Evolutionary conservation across 2,113 vertebrate species (phyloP), one percentile per base, ranked within the genome.

Genomic region (Dendrocopos noguchii): DNA sequence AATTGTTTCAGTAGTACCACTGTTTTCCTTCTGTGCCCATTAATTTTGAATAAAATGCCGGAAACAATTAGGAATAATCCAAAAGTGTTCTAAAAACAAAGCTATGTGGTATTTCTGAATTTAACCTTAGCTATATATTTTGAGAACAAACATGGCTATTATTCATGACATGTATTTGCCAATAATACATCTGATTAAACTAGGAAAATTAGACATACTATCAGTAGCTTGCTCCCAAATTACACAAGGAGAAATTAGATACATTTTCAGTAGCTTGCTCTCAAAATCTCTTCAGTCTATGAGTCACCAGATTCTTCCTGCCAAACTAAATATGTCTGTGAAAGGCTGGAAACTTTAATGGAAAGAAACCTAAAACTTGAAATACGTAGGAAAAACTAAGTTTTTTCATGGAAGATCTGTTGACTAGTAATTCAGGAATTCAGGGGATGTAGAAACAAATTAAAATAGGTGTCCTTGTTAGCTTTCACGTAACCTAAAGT

Each of bases 271-370:
- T 98, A 98, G 98, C 98, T 98, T 97, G 96, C 97, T 97, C 97
- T 98, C 97, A 97, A 98, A 98, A 98, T 98, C 97, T 98, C 97
- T 98, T 97, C 96, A 97, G 97, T 97, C 96, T 96, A 88, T 98
- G 97, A 98, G 97, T 98, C 98, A 98, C 96, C 82, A 94, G 89
- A 96, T 95, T 94, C 84, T 95, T 96, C 96, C 97, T 97, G 98
- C 98, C 98, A 98, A 98, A 97, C 98, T 97, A 98, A 98, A 98
- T 98, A 98, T 97, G 97, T 96, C 96, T 97, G 91, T 97, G 97
- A 97, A 97, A 94, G 96, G 95, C 96, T 98, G 97, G 98, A 98
- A 98, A 97, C 78, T 93, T 98, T 95, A 97, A 98, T 98, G 98
- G 97, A 98, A 98, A 98, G 97, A 98, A 98, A 98, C 95, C 97